Evolutionary conservation across 1,140 invertebrate species (phyloP), one percentile per base, ranked within the genome.

Genomic region (Apis dorsata): DNA sequence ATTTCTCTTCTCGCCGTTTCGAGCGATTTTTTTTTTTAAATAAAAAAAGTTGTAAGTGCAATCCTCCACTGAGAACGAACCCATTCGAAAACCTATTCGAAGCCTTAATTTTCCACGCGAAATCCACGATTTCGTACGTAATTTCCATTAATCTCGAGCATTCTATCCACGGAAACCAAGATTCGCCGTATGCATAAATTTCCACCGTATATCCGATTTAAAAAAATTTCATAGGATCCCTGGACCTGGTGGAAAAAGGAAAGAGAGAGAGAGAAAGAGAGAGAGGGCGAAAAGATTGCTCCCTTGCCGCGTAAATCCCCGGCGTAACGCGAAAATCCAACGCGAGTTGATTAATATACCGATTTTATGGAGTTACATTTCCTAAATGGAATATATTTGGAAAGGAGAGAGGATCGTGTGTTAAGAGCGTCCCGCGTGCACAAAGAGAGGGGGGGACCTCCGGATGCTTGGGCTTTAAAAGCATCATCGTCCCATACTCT

Each of bases 401-500:
- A 87, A 75, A 76, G 75, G 76, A 87, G 49, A 34, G 75, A 70
- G 65, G 28, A 28, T 1, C 68, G 82, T 66, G 79, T 66, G 83
- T 87, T 88, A 84, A 62, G 85, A 88, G 87, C 89, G 71, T 82
- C 89, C 87, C 85, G 85, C 87, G 85, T 89, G 86, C 84, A 89
- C 82, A 84, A 44, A 44, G 34, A 44, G 34, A 44, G 34, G 34
- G 34, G 34, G 34, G 34, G 79, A 68, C 86, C 88, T 84, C 90
- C 86, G 89, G 86, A 87, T 87, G 89, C 90, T 79, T 85, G 87
- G 86, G 88, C 89, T 92, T 93, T 93, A 93, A 93, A 92, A 90
- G 92, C 92, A 92, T 93, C 92, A 92, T 91, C 90, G 90, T 93
- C 90, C 89, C 89, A 85, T 91, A 83, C 90, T 89, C 90, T 91